These are phyloP conservation scores for Strix aluco DNA, from an alignment of 2,113 vertebrate species.

Conservation along the genomic window DNA sequence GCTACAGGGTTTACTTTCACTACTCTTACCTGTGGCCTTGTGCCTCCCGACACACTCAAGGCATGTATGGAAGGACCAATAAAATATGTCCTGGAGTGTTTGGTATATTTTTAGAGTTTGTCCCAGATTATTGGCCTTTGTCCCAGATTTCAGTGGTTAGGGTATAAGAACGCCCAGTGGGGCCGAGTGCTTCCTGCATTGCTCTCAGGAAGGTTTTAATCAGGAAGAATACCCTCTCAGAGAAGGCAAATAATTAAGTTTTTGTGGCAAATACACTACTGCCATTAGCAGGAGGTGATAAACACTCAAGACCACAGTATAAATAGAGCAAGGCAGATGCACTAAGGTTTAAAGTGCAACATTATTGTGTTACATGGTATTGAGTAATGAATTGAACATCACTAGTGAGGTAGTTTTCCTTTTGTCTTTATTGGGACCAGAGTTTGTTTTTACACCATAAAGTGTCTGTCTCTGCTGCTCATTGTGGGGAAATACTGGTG, in stretches of 20 bases:
- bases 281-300: conserved; percentile 39
- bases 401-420: background rate
- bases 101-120: conserved; percentile 61
- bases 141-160: conserved; percentile 58
- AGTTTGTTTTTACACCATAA: background rate
- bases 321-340: conserved; percentile 35
- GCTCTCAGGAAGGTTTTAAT: conserved; percentile 43
- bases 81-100: conserved; percentile 7
- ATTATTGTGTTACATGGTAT: background rate
- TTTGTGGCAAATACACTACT: conserved; percentile 41
- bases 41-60: background rate
- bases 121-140: conserved; percentile 57
- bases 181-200: conserved; percentile 15
- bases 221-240: conserved; percentile 38
- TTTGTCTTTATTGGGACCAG: background rate
- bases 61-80: background rate
- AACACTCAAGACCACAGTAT: conserved; percentile 13
- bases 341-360: background rate
- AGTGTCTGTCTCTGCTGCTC: background rate
- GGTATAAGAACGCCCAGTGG: conserved; percentile 27
- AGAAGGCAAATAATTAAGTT: conserved; percentile 53
- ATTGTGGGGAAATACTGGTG: background rate
- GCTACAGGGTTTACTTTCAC: background rate
- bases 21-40: background rate
- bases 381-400: background rate